Conservation (phyloP, 2,797 vertebrate genomes). For the Gobionotothen gibberifrons region DNA sequence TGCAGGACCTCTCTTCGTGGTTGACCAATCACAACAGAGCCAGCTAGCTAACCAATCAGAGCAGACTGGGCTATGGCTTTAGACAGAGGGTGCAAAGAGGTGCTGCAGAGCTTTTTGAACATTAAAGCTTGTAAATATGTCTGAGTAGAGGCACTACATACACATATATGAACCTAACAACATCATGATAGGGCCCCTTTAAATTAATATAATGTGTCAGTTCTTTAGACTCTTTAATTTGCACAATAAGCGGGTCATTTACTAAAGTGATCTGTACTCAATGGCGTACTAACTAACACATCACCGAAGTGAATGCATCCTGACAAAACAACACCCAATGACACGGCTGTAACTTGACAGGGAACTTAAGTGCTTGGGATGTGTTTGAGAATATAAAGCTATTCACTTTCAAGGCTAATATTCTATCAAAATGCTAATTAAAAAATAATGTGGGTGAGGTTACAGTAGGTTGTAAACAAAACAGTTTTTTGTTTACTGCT, state of each 20-base stretch:
- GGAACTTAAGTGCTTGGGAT: conserved; percentile 7
- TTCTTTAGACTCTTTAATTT: background rate
- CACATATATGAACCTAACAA: too few species aligned
- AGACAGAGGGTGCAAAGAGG: too few species aligned
- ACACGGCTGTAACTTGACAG: background rate
- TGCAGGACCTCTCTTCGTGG: too few species aligned
- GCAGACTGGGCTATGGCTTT: too few species aligned
- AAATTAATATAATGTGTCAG: too few species aligned
- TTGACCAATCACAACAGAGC: too few species aligned
- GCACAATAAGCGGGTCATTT: background rate
- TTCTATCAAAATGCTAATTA: conserved; percentile 9
- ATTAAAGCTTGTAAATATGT: too few species aligned
- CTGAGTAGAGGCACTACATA: too few species aligned
- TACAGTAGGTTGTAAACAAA: background rate
- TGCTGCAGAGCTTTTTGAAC: too few species aligned
- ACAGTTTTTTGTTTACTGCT: background rate
- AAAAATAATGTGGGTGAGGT: background rate
- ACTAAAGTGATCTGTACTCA: background rate
- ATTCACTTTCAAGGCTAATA: background rate
- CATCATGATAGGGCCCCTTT: too few species aligned
- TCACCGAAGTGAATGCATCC: background rate
- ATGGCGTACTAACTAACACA: background rate
- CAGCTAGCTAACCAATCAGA: too few species aligned
- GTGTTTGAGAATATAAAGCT: conserved; percentile 24
- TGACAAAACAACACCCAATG: background rate